A percentile compares a stretch with the other conserved stretches of the same genome.
Evolutionary conservation across 2,113 vertebrate species (phyloP).

Genomic region (Egretta garzetta): DNA sequence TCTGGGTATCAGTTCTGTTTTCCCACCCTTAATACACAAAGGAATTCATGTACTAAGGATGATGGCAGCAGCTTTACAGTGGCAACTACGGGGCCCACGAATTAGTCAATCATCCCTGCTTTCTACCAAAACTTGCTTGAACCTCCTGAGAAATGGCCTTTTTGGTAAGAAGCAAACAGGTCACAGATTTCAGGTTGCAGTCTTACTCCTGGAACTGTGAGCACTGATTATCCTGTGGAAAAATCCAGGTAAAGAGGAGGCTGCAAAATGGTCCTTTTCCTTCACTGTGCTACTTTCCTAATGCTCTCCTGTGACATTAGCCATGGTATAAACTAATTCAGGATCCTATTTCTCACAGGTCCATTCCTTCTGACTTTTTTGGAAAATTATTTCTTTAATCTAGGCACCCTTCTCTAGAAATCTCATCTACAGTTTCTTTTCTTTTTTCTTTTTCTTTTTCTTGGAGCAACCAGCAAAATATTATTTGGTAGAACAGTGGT

Average conservation of each 20-base stretch:
- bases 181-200: constrained; percentile 87
- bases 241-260: constrained; percentile 32
- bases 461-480: constrained; percentile 28
- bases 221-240: constrained; percentile 82
- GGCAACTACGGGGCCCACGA: neutral
- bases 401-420: constrained; percentile 41
- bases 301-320: neutral
- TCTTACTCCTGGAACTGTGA: constrained; percentile 84
- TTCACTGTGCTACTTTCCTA: neutral
- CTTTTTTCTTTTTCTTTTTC: neutral
- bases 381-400: constrained; percentile 21
- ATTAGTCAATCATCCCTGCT: neutral
- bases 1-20: neutral
- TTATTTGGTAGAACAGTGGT: constrained; percentile 58
- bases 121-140: constrained; percentile 81
- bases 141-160: constrained; percentile 53
- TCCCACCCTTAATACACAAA: neutral
- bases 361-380: neutral
- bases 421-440: neutral
- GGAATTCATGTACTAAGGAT: neutral
- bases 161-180: constrained; percentile 75
- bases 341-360: constrained; percentile 8
- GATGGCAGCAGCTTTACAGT: neutral
- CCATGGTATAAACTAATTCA: neutral
- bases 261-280: neutral